Conservation (phyloP, 1,140 invertebrate species). For the Eciton burchellii region DNA sequence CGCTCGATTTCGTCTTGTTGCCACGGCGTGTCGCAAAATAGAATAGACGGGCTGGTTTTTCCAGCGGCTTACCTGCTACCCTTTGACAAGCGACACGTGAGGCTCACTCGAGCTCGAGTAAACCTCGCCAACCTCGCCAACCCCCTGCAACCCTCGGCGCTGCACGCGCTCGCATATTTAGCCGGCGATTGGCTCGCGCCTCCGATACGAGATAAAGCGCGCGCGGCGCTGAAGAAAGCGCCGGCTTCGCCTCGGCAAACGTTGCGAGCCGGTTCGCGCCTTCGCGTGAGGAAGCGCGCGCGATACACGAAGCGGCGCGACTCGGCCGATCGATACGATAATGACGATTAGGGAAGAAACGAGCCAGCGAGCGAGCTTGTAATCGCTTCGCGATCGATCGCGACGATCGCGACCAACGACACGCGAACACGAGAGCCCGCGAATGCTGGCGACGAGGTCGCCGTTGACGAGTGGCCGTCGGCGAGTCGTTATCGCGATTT, state of each 20-base stretch:
- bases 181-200: slow-evolving; percentile 11
- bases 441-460: not conserved
- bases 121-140: slow-evolving; percentile 3
- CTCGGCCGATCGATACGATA: not conserved
- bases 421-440: not conserved
- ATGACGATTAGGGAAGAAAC: not conserved
- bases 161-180: not conserved
- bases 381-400: not conserved
- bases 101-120: slow-evolving; percentile 54
- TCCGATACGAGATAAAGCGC: not conserved
- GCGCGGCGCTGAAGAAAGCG: not conserved
- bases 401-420: not conserved
- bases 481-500: slow-evolving; percentile 54
- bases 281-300: not conserved
- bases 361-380: not conserved
- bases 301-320: not conserved
- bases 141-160: slow-evolving; percentile 6
- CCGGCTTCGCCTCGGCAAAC: not conserved
- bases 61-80: slow-evolving; percentile 37
- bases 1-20: slow-evolving; percentile 56
- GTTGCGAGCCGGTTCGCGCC: not conserved
- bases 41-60: slow-evolving; percentile 46
- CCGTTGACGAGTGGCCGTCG: not conserved
- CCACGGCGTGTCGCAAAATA: slow-evolving; percentile 50
- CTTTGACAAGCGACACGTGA: slow-evolving; percentile 59